Conservation (phyloP, 2,888 invertebrate genomes). For the Gibbula magus region DNA sequence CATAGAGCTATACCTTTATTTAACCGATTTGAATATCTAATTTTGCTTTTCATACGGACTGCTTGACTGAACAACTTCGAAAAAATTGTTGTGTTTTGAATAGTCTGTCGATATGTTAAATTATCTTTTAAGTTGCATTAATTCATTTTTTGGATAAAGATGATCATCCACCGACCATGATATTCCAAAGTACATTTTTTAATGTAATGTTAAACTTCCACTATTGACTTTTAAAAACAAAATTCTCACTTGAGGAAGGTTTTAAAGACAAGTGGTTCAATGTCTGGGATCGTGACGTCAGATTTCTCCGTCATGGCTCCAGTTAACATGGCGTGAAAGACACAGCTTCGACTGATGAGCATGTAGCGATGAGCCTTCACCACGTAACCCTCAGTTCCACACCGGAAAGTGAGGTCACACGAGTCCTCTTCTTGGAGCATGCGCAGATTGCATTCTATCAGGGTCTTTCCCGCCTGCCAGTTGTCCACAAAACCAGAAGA, state of each 20-base stretch:
- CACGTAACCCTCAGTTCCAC: not conserved
- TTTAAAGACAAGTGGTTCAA: not conserved
- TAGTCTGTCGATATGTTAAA: no score
- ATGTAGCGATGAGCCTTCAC: not conserved
- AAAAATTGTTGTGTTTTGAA: no score
- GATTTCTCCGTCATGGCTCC: not conserved
- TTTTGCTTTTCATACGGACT: no score
- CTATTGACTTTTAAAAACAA: no score
- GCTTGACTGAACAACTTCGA: no score
- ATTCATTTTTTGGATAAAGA: no score
- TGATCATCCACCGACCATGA: no score
- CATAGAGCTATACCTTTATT: no score
- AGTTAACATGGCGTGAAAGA: not conserved
- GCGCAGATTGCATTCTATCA: not conserved
- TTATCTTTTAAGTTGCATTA: no score
- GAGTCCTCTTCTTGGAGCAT: not conserved
- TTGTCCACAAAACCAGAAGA: not conserved
- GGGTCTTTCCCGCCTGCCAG: not conserved
- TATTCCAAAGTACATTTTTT: no score
- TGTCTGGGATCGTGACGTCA: not conserved
- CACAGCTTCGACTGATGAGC: not conserved
- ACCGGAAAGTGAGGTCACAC: not conserved
- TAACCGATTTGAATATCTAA: no score
- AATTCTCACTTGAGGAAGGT: not conserved
- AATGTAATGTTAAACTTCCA: no score